Conservation (phyloP, 2,888 invertebrate species). For the Trissolcus japonicus region DNA sequence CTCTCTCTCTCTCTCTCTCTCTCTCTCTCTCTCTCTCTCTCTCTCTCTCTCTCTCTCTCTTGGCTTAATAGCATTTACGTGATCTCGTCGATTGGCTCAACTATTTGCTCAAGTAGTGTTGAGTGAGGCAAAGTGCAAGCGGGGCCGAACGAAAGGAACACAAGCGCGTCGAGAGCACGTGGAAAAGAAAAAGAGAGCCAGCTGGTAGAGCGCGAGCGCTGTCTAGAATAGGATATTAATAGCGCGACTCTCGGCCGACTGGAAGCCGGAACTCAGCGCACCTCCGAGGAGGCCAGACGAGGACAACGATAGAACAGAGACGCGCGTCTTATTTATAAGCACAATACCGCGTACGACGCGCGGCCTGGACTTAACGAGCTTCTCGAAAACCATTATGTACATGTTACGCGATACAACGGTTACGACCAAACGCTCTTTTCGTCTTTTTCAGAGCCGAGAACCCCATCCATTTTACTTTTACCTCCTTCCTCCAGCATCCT, state of each 20-base stretch:
- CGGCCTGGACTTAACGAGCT: slow-evolving; percentile 52
- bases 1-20: slow-evolving; percentile 14
- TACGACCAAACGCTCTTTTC: slow-evolving; percentile 20
- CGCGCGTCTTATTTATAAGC: slow-evolving; percentile 63
- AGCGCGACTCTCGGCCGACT: slow-evolving; percentile 67
- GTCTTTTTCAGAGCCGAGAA: slow-evolving; percentile 12
- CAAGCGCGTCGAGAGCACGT: slow-evolving; percentile 46
- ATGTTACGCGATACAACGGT: slow-evolving; percentile 48
- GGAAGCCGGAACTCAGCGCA: slow-evolving; percentile 73
- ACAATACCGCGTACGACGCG: slow-evolving; percentile 59
- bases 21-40: slow-evolving; percentile 17
- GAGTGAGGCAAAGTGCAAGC: slow-evolving; percentile 53
- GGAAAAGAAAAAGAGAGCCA: slow-evolving; percentile 57
- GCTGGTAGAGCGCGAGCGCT: slow-evolving; percentile 31
- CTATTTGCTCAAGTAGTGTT: slow-evolving; percentile 59
- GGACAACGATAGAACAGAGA: slow-evolving; percentile 43
- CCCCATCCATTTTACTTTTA: slow-evolving; percentile 20
- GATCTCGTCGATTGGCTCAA: slow-evolving; percentile 55
- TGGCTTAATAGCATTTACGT: slow-evolving; percentile 56
- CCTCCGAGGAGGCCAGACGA: slow-evolving; percentile 62
- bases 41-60: slow-evolving; percentile 14
- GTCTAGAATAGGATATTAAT: slow-evolving; percentile 70
- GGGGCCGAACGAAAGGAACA: slow-evolving; percentile 48
- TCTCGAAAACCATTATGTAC: slow-evolving; percentile 54
- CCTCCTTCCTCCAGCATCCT: neutral